phyloP scores from a whole-genome alignment of 2,888 invertebrate genomes.

The Acanthosepion esculentum region DNA sequence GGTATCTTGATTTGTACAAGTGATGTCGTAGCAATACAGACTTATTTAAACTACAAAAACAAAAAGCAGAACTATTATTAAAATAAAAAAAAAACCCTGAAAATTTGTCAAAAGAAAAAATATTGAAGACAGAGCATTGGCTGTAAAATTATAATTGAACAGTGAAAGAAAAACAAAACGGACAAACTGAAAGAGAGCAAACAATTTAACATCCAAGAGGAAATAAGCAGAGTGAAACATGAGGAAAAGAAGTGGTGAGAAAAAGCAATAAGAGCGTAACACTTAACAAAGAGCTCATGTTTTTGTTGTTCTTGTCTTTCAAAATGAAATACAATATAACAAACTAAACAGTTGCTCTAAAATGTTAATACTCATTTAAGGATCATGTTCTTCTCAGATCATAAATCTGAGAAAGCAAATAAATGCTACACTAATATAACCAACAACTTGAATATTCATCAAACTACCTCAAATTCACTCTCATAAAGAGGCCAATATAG shows the following conservation, averaged over 20 bases:
- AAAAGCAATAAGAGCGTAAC: not conserved
- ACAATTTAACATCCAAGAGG: not conserved
- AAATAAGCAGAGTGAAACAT: not conserved
- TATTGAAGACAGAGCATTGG: no score
- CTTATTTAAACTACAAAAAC: no score
- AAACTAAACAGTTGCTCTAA: not conserved
- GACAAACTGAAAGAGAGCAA: not conserved
- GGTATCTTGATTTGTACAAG: no score
- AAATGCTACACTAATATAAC: not conserved
- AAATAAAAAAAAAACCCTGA: no score
- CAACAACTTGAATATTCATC: not conserved
- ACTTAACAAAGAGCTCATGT: not conserved
- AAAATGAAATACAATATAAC: not conserved
- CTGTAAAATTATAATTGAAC: no score
- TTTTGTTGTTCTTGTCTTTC: not conserved
- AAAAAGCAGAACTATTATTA: not conserved
- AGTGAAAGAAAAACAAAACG: not conserved
- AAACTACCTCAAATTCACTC: not conserved
- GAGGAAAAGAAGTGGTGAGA: not conserved
- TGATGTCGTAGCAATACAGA: no score
- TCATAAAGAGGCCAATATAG: not conserved
- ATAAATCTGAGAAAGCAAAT: not conserved
- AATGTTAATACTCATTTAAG: not conserved
- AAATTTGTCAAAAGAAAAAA: no score
- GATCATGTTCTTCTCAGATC: not conserved